phyloP scores from a whole-genome alignment of 2,888 invertebrate genomes.

The Eupithecia exiguata region DNA sequence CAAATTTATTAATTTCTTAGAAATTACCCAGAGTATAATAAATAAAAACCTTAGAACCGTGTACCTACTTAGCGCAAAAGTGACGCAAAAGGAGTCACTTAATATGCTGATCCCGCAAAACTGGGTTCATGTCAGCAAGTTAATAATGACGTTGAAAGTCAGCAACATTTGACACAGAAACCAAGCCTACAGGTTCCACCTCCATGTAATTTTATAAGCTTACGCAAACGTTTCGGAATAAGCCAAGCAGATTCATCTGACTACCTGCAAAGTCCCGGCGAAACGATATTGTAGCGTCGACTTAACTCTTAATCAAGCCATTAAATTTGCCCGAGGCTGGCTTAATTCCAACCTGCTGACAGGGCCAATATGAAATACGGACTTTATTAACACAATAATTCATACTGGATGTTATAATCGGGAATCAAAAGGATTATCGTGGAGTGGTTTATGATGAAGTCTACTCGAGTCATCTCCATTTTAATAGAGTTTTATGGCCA shows the following conservation, averaged over 20 bases:
- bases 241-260: slow-evolving; percentile 35
- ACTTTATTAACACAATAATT: slow-evolving; percentile 41
- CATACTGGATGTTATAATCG: slow-evolving; percentile 35
- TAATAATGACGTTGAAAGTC: slow-evolving; percentile 9
- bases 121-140: background rate
- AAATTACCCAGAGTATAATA: too few species aligned
- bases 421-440: slow-evolving; percentile 31
- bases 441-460: slow-evolving; percentile 29
- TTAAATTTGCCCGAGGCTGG: slow-evolving; percentile 69
- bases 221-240: slow-evolving; percentile 29
- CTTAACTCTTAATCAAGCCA: slow-evolving; percentile 67
- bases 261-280: slow-evolving; percentile 37
- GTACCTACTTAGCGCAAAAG: background rate
- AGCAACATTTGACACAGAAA: slow-evolving; percentile 14
- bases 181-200: slow-evolving; percentile 27
- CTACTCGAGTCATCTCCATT: slow-evolving; percentile 20
- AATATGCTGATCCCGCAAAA: background rate
- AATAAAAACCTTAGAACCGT: background rate
- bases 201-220: slow-evolving; percentile 37
- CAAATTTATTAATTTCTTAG: too few species aligned
- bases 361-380: slow-evolving; percentile 47
- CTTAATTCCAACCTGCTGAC: slow-evolving; percentile 68
- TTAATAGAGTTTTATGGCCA: slow-evolving; percentile 20
- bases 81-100: background rate
- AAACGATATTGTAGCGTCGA: slow-evolving; percentile 55